A percentile compares a stretch with the other conserved stretches of the same genome.
Evolutionary conservation across 2,113 vertebrate species (phyloP).

Genomic region (Datnioides undecimradiatus): DNA sequence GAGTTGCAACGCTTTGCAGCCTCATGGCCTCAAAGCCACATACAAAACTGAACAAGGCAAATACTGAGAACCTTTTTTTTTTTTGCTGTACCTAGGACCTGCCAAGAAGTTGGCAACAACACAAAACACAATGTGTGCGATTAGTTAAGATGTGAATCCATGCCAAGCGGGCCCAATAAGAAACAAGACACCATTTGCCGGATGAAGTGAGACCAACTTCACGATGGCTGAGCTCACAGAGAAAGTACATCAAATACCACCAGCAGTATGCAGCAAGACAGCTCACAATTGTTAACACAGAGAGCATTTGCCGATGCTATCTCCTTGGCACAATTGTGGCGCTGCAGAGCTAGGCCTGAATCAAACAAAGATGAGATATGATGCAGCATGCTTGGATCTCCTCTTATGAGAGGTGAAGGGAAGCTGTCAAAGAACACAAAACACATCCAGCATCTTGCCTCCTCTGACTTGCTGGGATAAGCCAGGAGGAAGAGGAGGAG

Average conservation of each 20-base stretch:
- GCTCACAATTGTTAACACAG: constrained; percentile 75
- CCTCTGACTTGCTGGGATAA: constrained; percentile 68
- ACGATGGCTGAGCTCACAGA: constrained; percentile 36
- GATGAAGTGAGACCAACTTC: constrained; percentile 47
- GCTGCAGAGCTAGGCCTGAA: constrained; percentile 69
- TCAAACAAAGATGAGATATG: constrained; percentile 78
- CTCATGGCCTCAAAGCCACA: constrained; percentile 10
- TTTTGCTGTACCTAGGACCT: constrained; percentile 9
- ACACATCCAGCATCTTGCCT: constrained; percentile 73
- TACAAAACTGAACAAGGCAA: constrained; percentile 29
- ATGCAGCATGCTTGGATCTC: constrained; percentile 74
- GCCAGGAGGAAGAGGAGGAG: constrained; percentile 45
- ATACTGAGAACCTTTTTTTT: constrained; percentile 33
- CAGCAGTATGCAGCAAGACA: constrained; percentile 67
- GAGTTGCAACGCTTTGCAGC: constrained; percentile 27
- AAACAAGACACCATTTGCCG: constrained; percentile 37
- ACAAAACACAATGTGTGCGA: constrained; percentile 31
- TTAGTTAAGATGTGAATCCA: constrained; percentile 48
- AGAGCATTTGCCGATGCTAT: constrained; percentile 63
- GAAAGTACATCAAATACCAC: constrained; percentile 71
- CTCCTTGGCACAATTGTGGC: constrained; percentile 65
- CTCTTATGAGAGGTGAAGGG: constrained; percentile 78
- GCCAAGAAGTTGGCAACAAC: constrained; percentile 41
- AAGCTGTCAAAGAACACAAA: constrained; percentile 81
- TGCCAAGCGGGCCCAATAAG: constrained; percentile 36